phyloP scores from a whole-genome alignment of 2,888 invertebrate genomes.

The Eumerus sabulonum region DNA sequence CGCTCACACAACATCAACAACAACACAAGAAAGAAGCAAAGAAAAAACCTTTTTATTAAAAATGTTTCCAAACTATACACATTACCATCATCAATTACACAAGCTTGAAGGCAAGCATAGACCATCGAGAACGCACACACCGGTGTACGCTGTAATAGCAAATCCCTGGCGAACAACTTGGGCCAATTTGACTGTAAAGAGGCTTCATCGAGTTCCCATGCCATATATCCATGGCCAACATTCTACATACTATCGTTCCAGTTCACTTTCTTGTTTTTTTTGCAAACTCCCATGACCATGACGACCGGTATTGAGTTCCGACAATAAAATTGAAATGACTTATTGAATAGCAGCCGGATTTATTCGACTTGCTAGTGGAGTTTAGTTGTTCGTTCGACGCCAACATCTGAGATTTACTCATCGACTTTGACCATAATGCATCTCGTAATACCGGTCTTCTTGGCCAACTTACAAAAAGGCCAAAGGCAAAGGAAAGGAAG shows the following conservation, averaged over 20 bases:
- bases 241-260: background rate
- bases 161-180: constrained; percentile 66
- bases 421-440: constrained; percentile 33
- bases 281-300: constrained; percentile 50
- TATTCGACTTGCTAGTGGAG: constrained; percentile 66
- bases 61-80: constrained; percentile 68
- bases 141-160: constrained; percentile 15
- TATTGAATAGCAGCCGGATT: constrained; percentile 62
- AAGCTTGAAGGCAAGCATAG: constrained; percentile 36
- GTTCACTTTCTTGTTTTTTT: too few species aligned
- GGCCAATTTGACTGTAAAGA: constrained; percentile 63
- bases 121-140: constrained; percentile 20
- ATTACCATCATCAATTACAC: constrained; percentile 68
- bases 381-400: constrained; percentile 67
- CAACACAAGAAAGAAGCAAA: too few species aligned
- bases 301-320: constrained; percentile 62
- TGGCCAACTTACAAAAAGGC: constrained; percentile 23
- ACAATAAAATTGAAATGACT: constrained; percentile 67
- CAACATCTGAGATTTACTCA: constrained; percentile 60
- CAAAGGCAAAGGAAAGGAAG: constrained; percentile 12
- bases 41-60: constrained; percentile 66
- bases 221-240: constrained; percentile 4
- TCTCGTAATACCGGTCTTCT: constrained; percentile 14
- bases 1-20: constrained; percentile 35
- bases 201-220: constrained; percentile 31